Percentiles rank a stretch among this genome's conserved stretches.
Conservation (phyloP, 1,140 invertebrate genomes). For the Geopemphigus sp. region DNA sequence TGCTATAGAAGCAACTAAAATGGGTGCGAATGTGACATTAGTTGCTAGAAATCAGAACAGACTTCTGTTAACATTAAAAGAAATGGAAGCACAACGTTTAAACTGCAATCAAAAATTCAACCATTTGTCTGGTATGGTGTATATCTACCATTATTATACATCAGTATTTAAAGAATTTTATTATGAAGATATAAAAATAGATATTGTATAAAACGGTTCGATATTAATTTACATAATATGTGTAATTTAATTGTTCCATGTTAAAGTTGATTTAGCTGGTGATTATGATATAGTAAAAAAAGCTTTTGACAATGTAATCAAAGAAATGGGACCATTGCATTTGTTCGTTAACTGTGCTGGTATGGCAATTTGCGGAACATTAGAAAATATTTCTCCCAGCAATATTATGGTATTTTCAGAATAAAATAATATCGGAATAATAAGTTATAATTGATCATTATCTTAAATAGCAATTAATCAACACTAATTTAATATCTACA, state of each 20-base stretch:
- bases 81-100: conserved; percentile 59
- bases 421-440: neutral
- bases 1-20: conserved; percentile 71
- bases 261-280: conserved; percentile 69
- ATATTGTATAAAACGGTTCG: no score
- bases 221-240: neutral
- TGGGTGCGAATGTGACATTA: conserved; percentile 85
- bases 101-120: conserved; percentile 65
- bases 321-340: conserved; percentile 72
- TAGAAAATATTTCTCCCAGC: conserved; percentile 75
- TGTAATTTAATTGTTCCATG: conserved; percentile 35
- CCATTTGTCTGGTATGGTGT: conserved; percentile 59
- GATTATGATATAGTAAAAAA: conserved; percentile 65
- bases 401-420: conserved; percentile 64
- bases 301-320: conserved; percentile 64
- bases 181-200: no score
- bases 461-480: conserved; percentile 60
- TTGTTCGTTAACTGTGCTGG: conserved; percentile 93
- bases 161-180: no score
- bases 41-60: conserved; percentile 75
- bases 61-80: conserved; percentile 63
- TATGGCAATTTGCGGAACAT: conserved; percentile 70
- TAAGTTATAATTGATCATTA: conserved; percentile 6
- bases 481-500: conserved; percentile 72
- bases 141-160: neutral